phyloP scores from a whole-genome alignment of 2,113 vertebrate species.

The Protobothrops flavoviridis region DNA sequence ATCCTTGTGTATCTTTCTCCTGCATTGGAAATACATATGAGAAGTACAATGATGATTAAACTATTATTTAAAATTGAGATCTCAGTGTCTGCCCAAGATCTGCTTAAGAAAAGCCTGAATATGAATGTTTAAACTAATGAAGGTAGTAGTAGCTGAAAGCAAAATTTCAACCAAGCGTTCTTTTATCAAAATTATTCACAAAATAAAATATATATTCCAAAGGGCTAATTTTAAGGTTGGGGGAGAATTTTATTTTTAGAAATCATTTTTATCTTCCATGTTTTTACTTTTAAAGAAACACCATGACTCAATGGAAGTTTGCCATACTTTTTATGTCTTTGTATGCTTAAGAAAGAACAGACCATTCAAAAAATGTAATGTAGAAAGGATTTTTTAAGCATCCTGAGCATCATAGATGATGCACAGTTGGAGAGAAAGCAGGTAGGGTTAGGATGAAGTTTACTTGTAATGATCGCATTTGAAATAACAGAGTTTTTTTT shows the following conservation, averaged over 20 bases:
- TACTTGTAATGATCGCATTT: not conserved
- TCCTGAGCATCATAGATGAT: constrained; percentile 46
- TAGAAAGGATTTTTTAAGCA: not conserved
- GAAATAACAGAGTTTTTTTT: constrained; percentile 13
- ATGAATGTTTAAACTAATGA: not conserved
- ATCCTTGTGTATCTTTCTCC: not conserved
- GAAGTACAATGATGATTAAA: not conserved
- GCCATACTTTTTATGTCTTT: not conserved
- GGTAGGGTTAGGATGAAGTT: not conserved
- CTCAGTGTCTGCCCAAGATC: not conserved
- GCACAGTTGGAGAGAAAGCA: not conserved
- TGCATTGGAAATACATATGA: not conserved
- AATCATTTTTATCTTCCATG: not conserved
- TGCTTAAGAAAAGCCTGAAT: not conserved
- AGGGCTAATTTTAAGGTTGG: not conserved
- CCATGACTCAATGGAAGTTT: not conserved
- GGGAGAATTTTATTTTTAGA: not conserved
- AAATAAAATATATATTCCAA: not conserved
- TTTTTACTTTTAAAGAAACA: not conserved
- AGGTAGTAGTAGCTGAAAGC: not conserved
- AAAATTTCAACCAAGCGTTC: not conserved
- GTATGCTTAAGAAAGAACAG: not conserved
- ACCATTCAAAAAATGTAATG: not conserved
- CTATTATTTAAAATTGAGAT: not conserved
- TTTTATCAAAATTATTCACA: not conserved